Percentiles rank a stretch among this genome's conserved stretches.
These are phyloP conservation scores for Phyto melanocephala DNA, from an alignment of 2,888 invertebrate genomes.

Conservation along the genomic window DNA sequence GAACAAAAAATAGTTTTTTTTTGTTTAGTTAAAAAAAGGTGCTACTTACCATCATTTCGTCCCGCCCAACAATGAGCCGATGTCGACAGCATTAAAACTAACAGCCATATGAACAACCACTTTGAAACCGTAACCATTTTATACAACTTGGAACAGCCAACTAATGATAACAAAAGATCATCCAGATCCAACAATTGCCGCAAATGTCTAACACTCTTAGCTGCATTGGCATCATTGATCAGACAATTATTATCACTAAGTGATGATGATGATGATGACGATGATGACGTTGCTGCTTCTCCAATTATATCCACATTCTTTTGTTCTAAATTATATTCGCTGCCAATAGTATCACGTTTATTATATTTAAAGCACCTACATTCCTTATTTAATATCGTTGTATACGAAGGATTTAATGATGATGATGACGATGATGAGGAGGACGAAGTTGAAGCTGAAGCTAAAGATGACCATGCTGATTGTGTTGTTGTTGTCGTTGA, in stretches of 20 bases:
- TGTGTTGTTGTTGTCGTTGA: not conserved
- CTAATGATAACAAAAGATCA: slow-evolving; percentile 19
- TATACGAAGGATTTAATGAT: slow-evolving; percentile 68
- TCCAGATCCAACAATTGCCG: slow-evolving; percentile 10
- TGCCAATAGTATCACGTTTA: slow-evolving; percentile 73
- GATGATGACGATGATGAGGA: slow-evolving; percentile 7
- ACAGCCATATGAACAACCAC: slow-evolving; percentile 66
- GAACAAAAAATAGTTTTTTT: too few species aligned
- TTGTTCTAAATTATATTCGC: slow-evolving; percentile 56
- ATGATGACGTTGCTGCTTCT: not conserved
- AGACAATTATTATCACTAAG: slow-evolving; percentile 34
- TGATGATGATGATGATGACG: slow-evolving; percentile 23
- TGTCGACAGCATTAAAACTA: slow-evolving; percentile 73
- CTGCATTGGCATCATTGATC: not conserved
- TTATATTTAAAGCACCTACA: slow-evolving; percentile 76
- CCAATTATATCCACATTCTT: slow-evolving; percentile 33
- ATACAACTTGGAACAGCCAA: slow-evolving; percentile 55
- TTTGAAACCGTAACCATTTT: slow-evolving; percentile 63
- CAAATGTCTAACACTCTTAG: not conserved
- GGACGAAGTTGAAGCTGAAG: not conserved
- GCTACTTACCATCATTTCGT: slow-evolving; percentile 77
- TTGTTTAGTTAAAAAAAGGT: too few species aligned
- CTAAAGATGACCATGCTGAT: not conserved
- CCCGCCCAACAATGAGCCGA: slow-evolving; percentile 75
- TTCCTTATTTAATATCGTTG: slow-evolving; percentile 72